These are phyloP conservation scores for Hippocampus zosterae DNA, from an alignment of 2,113 vertebrate species.

Conservation along the genomic window DNA sequence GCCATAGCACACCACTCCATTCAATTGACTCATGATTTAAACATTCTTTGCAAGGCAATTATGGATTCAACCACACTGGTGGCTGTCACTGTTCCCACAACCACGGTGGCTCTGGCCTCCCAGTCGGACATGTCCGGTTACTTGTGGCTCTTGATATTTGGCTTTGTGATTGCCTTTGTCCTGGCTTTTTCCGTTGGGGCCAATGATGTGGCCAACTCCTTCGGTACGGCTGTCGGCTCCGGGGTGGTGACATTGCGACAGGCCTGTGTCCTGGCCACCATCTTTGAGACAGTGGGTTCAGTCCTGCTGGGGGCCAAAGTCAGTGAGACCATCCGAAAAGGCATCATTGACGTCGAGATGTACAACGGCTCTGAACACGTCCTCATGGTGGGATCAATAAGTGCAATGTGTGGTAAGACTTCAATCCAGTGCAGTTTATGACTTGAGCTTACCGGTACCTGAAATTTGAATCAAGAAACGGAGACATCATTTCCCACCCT, in stretches of 20 bases:
- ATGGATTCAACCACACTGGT: slow-evolving; percentile 62
- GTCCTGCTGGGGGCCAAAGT: slow-evolving; percentile 92
- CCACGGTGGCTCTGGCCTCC: slow-evolving; percentile 28
- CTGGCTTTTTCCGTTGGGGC: slow-evolving; percentile 94
- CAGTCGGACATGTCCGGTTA: slow-evolving; percentile 53
- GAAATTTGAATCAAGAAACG: background rate
- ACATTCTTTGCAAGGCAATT: background rate
- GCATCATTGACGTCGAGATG: slow-evolving; percentile 84
- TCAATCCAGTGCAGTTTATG: background rate
- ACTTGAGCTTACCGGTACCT: background rate
- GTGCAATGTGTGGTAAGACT: slow-evolving; percentile 87
- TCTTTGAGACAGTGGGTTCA: slow-evolving; percentile 90
- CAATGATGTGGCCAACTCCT: slow-evolving; percentile 96
- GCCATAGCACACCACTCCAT: background rate
- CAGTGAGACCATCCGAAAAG: slow-evolving; percentile 90
- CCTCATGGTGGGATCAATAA: slow-evolving; percentile 82
- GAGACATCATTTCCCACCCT: background rate
- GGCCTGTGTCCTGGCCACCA: slow-evolving; percentile 86
- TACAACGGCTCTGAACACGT: slow-evolving; percentile 75
- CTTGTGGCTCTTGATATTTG: slow-evolving; percentile 84
- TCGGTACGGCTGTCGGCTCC: slow-evolving; percentile 92
- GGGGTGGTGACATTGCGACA: slow-evolving; percentile 88
- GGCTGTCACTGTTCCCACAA: slow-evolving; percentile 50
- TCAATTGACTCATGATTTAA: background rate
- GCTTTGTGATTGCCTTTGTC: slow-evolving; percentile 91